Evolutionary conservation across 1,140 invertebrate species (phyloP).

Genomic region (Macrobrachium rosenbergii): DNA sequence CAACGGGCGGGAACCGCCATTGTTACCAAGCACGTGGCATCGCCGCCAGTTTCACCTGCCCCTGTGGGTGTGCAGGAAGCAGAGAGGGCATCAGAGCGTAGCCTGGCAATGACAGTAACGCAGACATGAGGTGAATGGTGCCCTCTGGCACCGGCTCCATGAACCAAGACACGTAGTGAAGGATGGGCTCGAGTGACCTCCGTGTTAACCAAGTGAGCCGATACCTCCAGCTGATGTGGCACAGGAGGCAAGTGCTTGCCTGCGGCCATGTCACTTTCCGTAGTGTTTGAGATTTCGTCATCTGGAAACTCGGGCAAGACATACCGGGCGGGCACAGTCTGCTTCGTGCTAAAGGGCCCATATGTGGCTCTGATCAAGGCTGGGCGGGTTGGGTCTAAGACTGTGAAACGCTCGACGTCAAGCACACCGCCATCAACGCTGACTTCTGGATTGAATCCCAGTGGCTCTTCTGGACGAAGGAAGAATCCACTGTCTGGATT

Average conservation of each 20-base stretch:
- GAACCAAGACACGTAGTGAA: constrained; percentile 88
- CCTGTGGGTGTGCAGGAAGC: constrained; percentile 65
- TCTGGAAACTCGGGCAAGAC: constrained; percentile 85
- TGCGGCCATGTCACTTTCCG: constrained; percentile 67
- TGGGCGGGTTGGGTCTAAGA: constrained; percentile 87
- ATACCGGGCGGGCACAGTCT: constrained; percentile 91
- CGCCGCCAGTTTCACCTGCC: constrained; percentile 75
- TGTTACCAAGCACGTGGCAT: constrained; percentile 88
- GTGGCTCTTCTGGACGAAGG: constrained; percentile 56
- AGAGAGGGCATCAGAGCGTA: constrained; percentile 48
- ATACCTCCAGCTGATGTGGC: constrained; percentile 84
- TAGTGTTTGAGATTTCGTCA: constrained; percentile 64
- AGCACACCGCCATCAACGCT: constrained; percentile 64
- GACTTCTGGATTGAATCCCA: constrained; percentile 45
- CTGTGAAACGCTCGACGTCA: constrained; percentile 79
- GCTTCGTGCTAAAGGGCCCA: constrained; percentile 92
- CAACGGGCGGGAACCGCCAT: constrained; percentile 85
- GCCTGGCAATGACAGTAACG: constrained; percentile 49
- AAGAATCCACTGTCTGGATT: constrained; percentile 66
- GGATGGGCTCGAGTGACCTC: constrained; percentile 87
- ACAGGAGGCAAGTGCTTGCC: constrained; percentile 66
- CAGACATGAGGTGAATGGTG: constrained; percentile 63
- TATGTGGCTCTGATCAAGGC: constrained; percentile 90
- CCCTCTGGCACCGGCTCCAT: constrained; percentile 76
- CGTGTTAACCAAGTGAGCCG: constrained; percentile 88